These are phyloP conservation scores for Zaprionus vittiger DNA, from an alignment of 1,140 invertebrate species.

Conservation along the genomic window DNA sequence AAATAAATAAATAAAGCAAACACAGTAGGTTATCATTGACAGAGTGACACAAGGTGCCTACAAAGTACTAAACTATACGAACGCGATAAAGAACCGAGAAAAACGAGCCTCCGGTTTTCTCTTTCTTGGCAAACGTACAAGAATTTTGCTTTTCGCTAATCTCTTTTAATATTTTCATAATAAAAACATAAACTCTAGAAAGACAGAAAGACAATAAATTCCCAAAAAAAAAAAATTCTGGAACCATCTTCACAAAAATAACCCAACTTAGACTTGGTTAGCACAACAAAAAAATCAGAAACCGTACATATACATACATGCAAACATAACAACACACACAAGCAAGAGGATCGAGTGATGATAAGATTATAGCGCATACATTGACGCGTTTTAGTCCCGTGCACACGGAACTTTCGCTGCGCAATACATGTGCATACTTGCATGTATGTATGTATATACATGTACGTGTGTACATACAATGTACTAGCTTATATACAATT, in stretches of 20 bases:
- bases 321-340: constrained; percentile 22
- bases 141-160: constrained; percentile 53
- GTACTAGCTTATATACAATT: too few relatives aligned
- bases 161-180: constrained; percentile 32
- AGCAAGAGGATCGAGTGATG: constrained; percentile 25
- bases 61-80: not conserved
- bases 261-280: constrained; percentile 29
- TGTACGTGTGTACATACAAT: not conserved
- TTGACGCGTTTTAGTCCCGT: constrained; percentile 7
- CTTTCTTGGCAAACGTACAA: constrained; percentile 76
- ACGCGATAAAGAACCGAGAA: constrained; percentile 22
- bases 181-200: constrained; percentile 15
- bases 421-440: constrained; percentile 32
- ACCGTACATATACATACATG: constrained; percentile 28
- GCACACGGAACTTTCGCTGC: constrained; percentile 44
- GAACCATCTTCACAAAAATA: constrained; percentile 42
- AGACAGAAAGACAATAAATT: constrained; percentile 24
- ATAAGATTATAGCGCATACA: constrained; percentile 50
- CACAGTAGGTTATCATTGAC: not conserved
- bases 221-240: constrained; percentile 45
- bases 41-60: constrained; percentile 35
- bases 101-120: constrained; percentile 40
- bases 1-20: constrained; percentile 30
- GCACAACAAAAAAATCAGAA: constrained; percentile 60
- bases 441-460: not conserved